Evolutionary conservation across 2,797 vertebrate species (phyloP).

Genomic region (Manis pentadactyla): DNA sequence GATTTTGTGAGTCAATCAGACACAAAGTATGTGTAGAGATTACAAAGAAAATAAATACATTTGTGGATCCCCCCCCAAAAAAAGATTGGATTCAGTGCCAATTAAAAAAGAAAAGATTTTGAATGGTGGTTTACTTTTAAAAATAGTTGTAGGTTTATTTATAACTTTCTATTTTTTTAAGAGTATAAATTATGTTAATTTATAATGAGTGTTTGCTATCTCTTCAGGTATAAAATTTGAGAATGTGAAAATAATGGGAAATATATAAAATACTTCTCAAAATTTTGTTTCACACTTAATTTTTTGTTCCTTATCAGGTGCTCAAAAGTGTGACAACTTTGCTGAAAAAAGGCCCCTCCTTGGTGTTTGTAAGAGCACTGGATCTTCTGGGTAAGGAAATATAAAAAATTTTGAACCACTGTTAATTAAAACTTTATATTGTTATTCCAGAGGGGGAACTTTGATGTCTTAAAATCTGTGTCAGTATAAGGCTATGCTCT

Average conservation of each 20-base stretch:
- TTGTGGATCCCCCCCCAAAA: not conserved
- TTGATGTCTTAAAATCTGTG: constrained; percentile 22
- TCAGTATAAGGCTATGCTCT: not conserved
- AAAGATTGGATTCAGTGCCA: not conserved
- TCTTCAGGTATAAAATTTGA: constrained; percentile 29
- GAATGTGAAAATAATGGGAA: constrained; percentile 20
- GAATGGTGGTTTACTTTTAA: not conserved
- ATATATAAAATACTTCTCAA: constrained; percentile 79
- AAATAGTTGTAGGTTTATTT: not conserved
- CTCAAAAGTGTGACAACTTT: constrained; percentile 94
- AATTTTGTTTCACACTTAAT: constrained; percentile 65
- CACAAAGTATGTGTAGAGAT: constrained; percentile 19
- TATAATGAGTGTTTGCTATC: not conserved
- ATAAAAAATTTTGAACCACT: not conserved
- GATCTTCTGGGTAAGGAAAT: constrained; percentile 95
- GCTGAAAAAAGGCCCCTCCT: constrained; percentile 97
- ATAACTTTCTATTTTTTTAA: constrained; percentile 37
- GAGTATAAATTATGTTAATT: not conserved
- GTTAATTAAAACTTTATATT: constrained; percentile 41
- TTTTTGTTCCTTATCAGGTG: constrained; percentile 87
- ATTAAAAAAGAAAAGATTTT: not conserved
- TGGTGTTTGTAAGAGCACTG: constrained; percentile 97
- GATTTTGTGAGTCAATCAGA: constrained; percentile 38
- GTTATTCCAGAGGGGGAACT: not conserved
- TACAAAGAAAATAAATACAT: constrained; percentile 60